Base-by-base conservation (phyloP, 2,113 vertebrate species). In the Prunella himalayana region DNA sequence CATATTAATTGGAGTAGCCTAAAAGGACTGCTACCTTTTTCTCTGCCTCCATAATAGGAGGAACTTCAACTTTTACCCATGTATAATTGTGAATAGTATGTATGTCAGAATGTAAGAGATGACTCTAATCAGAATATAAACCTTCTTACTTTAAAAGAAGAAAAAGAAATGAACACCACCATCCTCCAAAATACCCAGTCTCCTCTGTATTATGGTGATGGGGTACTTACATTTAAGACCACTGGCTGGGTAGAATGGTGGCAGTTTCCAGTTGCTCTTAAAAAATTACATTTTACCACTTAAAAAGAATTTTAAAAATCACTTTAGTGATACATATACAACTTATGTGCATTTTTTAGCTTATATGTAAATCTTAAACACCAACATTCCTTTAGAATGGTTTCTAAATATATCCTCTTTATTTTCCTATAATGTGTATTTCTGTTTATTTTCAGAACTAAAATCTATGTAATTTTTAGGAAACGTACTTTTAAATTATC, bases 151-250 rank as follows among this genome's bases (percentile, higher is more conserved):
- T 7, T n/a, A 60, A 88, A 75, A 47, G 15, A 68, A 63, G 17
- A 11, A 39, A 57, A 92, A 45, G 8, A 13, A 53, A 66, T 3
- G 0, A 45, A 22, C 7, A 41, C 10, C 17, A 61, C 5, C 13
- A 27, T 27, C 2, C 6, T 25, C 4, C 3, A 28, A 33, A 60
- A 51, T 10, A 90, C 11, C 10, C 0, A 0, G 15, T 60, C 54
- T 73, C 9, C 42, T 79, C 45, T 69, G 8, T 41, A 17, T 8
- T 39, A 10, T 7, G 3, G 9, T 8, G 1, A 15, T 51, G 31
- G 17, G 2, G 42, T 65, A 45, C 19, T 56, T 80, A 22, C 7
- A 69, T 7, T 82, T 57, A 63, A 76, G 30, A 56, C 3, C 3
- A 21, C 11, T 3, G 1, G 3, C 53, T 37, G 68, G 73, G 11